Evolutionary conservation across 2,797 vertebrate genomes (phyloP).

Genomic region (Fistularia tabacaria): DNA sequence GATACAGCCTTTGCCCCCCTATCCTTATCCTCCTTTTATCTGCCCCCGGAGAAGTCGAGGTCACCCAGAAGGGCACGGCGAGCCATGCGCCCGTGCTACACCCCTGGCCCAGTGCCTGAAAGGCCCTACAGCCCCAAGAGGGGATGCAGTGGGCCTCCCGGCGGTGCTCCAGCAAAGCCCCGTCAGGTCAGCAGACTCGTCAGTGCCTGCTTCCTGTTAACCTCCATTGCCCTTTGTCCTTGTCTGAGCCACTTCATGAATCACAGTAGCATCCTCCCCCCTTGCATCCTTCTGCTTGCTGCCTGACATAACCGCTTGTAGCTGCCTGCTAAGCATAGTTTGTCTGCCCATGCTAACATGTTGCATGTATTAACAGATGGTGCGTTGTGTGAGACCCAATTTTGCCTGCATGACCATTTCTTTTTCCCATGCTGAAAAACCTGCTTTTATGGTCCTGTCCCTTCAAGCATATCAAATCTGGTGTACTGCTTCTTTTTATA

Average conservation of each 20-base stretch:
- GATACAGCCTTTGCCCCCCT: slow-evolving; percentile 41
- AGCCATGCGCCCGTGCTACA: slow-evolving; percentile 79
- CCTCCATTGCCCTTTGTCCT: slow-evolving; percentile 43
- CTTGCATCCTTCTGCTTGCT: slow-evolving; percentile 35
- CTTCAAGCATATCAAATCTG: neutral
- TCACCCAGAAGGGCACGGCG: slow-evolving; percentile 86
- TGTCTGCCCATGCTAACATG: slow-evolving; percentile 38
- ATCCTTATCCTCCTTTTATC: slow-evolving; percentile 62
- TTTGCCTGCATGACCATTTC: slow-evolving; percentile 10
- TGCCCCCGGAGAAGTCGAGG: slow-evolving; percentile 82
- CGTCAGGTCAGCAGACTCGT: slow-evolving; percentile 87
- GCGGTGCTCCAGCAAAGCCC: slow-evolving; percentile 76
- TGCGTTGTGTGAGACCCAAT: slow-evolving; percentile 25
- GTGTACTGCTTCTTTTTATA: slow-evolving; percentile 7
- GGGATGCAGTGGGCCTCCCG: slow-evolving; percentile 73
- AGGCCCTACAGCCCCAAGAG: slow-evolving; percentile 84
- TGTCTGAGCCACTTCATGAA: slow-evolving; percentile 77
- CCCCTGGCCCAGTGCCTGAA: slow-evolving; percentile 71
- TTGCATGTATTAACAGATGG: slow-evolving; percentile 18
- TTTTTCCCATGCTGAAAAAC: neutral
- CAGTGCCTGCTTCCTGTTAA: slow-evolving; percentile 73
- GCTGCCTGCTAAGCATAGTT: slow-evolving; percentile 38
- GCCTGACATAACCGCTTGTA: slow-evolving; percentile 50
- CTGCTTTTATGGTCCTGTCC: neutral
- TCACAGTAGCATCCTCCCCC: slow-evolving; percentile 19